These are phyloP conservation scores for Oryzias sinensis DNA, from an alignment of 2,797 vertebrate species.

Conservation along the genomic window DNA sequence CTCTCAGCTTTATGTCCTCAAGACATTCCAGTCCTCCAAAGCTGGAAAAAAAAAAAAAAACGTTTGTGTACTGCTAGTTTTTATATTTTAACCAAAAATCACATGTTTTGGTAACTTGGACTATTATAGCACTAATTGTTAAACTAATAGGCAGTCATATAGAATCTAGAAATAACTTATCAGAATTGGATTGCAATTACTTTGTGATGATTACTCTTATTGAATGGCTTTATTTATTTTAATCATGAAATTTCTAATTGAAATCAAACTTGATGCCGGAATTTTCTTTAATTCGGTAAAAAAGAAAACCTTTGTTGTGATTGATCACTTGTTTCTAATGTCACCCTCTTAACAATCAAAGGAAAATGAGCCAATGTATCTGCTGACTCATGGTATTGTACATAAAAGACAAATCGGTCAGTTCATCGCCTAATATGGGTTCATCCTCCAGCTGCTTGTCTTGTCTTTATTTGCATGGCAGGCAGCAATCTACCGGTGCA, in stretches of 20 bases:
- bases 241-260: constrained; percentile 15
- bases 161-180: constrained; percentile 16
- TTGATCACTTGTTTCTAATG: neutral
- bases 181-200: neutral
- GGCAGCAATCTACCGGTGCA: constrained; percentile 37
- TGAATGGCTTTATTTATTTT: constrained; percentile 37
- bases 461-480: constrained; percentile 59
- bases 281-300: neutral
- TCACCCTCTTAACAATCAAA: constrained; percentile 4
- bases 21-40: too few relatives aligned
- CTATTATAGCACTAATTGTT: constrained; percentile 20
- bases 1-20: neutral
- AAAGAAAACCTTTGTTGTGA: neutral
- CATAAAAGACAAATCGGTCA: constrained; percentile 20
- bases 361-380: constrained; percentile 16
- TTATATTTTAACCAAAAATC: constrained; percentile 17
- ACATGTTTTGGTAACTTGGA: constrained; percentile 13
- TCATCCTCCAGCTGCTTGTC: constrained; percentile 38
- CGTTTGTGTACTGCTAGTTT: constrained; percentile 22
- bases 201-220: constrained; percentile 23
- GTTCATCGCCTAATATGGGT: constrained; percentile 5
- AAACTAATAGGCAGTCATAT: constrained; percentile 39
- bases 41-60: too few relatives aligned
- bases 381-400: constrained; percentile 32
- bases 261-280: constrained; percentile 16